Conservation (phyloP, 2,888 invertebrate genomes). For the Sesia apiformis region DNA sequence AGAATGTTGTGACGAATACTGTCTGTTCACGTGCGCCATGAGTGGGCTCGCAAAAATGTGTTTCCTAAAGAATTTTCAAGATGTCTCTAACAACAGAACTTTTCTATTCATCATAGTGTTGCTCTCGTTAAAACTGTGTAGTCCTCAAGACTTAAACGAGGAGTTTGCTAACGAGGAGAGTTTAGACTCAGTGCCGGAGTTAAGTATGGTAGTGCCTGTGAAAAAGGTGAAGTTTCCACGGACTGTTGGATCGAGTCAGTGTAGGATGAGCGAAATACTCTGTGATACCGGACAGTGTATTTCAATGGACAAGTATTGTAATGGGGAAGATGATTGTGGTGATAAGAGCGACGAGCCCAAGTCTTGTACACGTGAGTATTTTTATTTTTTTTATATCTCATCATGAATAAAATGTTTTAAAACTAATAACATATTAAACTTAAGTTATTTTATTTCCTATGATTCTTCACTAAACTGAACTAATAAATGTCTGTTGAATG, state of each 20-base stretch:
- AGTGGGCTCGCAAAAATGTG: slow-evolving; percentile 41
- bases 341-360: slow-evolving; percentile 85
- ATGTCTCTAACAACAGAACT: slow-evolving; percentile 51
- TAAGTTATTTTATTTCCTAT: too few relatives aligned
- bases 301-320: slow-evolving; percentile 83
- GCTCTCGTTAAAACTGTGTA: slow-evolving; percentile 57
- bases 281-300: slow-evolving; percentile 81
- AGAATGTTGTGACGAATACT: slow-evolving; percentile 1
- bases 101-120: slow-evolving; percentile 58
- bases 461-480: too few relatives aligned
- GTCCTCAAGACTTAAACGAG: slow-evolving; percentile 60
- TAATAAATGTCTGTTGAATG: too few relatives aligned
- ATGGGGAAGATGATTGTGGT: slow-evolving; percentile 84
- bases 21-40: background rate
- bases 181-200: slow-evolving; percentile 35
- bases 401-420: too few relatives aligned
- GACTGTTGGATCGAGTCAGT: slow-evolving; percentile 40
- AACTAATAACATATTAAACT: too few relatives aligned
- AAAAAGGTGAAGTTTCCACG: slow-evolving; percentile 44
- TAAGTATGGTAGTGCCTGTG: slow-evolving; percentile 36
- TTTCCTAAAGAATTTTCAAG: slow-evolving; percentile 43
- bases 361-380: slow-evolving; percentile 83
- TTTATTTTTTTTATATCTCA: background rate
- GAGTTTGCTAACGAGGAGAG: slow-evolving; percentile 58
- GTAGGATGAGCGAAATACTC: slow-evolving; percentile 75